These are phyloP conservation scores for Trematomus loennbergii DNA, from an alignment of 2,113 vertebrate genomes.

Conservation along the genomic window DNA sequence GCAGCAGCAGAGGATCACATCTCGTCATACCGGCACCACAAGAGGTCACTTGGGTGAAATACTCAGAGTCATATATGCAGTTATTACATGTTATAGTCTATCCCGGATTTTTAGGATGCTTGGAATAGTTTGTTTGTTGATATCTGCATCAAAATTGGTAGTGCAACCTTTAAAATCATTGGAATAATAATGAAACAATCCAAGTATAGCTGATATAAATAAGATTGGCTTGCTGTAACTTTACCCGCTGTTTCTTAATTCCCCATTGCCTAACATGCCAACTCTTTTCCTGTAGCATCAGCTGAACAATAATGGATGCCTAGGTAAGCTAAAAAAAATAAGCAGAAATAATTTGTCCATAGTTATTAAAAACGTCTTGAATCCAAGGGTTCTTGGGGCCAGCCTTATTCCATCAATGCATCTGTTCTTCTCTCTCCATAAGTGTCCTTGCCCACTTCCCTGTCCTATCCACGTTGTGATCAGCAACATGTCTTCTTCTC, in stretches of 20 bases:
- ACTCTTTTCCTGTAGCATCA: background rate
- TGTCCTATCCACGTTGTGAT: background rate
- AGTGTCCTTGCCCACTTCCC: background rate
- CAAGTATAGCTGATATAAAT: slow-evolving; percentile 10
- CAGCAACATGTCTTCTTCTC: slow-evolving; percentile 78
- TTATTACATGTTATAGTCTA: background rate
- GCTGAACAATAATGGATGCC: background rate
- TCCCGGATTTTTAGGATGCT: background rate
- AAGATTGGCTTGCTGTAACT: background rate
- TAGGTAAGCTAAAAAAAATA: slow-evolving; percentile 10
- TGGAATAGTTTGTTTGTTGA: background rate
- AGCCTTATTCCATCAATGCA: background rate
- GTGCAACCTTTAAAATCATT: background rate
- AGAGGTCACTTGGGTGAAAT: slow-evolving; percentile 28
- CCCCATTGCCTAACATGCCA: background rate
- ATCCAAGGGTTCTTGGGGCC: background rate
- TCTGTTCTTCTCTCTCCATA: background rate
- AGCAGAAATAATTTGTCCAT: slow-evolving; percentile 17
- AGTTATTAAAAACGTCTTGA: slow-evolving; percentile 17
- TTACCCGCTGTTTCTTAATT: background rate
- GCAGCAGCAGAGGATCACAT: slow-evolving; percentile 33
- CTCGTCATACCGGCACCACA: slow-evolving; percentile 14
- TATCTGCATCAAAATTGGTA: background rate
- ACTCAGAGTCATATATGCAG: background rate
- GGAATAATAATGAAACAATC: background rate